Percentiles rank a stretch among this genome's conserved stretches.
These are phyloP conservation scores for Pseudochaenichthys georgianus DNA, from an alignment of 2,797 vertebrate species.

Conservation along the genomic window DNA sequence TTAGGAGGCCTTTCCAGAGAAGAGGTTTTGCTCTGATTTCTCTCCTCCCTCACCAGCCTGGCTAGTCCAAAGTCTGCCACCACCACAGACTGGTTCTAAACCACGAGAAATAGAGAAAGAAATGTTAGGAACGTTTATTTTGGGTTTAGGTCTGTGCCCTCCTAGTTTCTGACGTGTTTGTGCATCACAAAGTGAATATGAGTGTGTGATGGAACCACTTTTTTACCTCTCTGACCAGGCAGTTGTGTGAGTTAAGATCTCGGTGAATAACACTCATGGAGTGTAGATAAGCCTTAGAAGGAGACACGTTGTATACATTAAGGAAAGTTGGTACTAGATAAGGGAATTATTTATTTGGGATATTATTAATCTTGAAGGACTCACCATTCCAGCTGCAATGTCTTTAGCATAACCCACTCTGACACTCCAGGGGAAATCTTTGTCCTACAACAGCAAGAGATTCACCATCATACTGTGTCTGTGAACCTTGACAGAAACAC, in stretches of 20 bases:
- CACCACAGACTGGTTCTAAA: conserved; percentile 93
- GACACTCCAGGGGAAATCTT: conserved; percentile 91
- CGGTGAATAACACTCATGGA: conserved; percentile 99
- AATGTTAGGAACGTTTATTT: background rate
- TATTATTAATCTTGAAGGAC: conserved; percentile 26
- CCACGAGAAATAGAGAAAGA: background rate
- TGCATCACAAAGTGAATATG: background rate
- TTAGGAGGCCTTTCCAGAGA: conserved; percentile 68
- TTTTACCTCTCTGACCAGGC: conserved; percentile 95
- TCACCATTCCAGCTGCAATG: conserved; percentile 96
- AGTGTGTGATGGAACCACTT: conserved; percentile 2
- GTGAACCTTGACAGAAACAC: background rate
- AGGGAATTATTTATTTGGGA: background rate
- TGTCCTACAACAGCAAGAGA: conserved; percentile 82
- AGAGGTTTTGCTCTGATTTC: conserved; percentile 74
- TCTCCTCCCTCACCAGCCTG: conserved; percentile 90
- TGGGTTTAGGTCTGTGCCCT: too few species aligned
- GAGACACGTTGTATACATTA: conserved; percentile 36
- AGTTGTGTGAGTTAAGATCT: conserved; percentile 98
- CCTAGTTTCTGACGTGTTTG: background rate
- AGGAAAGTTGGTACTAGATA: background rate
- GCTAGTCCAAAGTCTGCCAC: conserved; percentile 98
- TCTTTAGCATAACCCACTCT: conserved; percentile 96
- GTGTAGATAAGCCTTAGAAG: conserved; percentile 94
- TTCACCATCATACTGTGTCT: background rate